A percentile compares a stretch with the other conserved stretches of the same genome.
Conservation (phyloP, 2,888 invertebrate species). For the Tenthredo notha region DNA sequence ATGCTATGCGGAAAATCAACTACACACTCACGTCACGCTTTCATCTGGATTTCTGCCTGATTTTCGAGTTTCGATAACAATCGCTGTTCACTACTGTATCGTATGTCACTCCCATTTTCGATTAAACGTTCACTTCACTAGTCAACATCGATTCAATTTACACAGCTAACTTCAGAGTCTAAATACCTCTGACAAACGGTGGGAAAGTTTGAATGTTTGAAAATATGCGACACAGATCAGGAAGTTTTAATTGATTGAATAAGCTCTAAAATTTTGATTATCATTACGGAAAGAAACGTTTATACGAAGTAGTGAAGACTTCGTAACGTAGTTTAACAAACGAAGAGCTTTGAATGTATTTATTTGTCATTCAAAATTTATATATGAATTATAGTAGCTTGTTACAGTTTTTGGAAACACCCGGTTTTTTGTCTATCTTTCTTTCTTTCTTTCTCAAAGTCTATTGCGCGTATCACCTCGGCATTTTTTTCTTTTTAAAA, state of each 20-base stretch:
- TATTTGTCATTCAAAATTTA: background rate
- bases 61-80: background rate
- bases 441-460: background rate
- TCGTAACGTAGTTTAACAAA: background rate
- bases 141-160: background rate
- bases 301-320: background rate
- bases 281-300: background rate
- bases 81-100: background rate
- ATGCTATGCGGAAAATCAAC: slow-evolving; percentile 52
- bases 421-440: background rate
- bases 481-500: background rate
- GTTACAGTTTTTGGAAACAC: background rate
- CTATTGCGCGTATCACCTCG: background rate
- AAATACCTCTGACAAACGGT: background rate
- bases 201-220: background rate
- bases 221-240: background rate
- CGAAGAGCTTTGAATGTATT: background rate
- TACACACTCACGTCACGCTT: slow-evolving; percentile 68
- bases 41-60: slow-evolving; percentile 62
- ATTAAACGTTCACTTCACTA: slow-evolving; percentile 3
- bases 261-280: background rate
- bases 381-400: background rate
- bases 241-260: background rate
- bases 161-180: background rate
- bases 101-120: slow-evolving; percentile 37